Evolutionary conservation across 1,140 invertebrate genomes (phyloP).

Genomic region (Oncopodura yosiiana): DNA sequence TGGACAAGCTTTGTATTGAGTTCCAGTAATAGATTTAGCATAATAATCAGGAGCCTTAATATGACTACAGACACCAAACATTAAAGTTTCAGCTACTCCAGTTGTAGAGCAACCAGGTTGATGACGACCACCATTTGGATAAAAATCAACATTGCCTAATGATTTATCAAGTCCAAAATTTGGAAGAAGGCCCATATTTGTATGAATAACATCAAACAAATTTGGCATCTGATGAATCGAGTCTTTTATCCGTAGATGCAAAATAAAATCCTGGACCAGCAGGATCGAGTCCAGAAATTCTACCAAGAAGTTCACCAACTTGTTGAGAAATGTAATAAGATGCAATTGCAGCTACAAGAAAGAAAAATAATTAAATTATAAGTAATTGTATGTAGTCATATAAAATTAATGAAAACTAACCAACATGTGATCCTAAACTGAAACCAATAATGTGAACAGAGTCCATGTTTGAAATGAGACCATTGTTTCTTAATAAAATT

Average conservation of each 20-base stretch:
- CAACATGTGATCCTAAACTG: background rate
- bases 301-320: too few relatives aligned
- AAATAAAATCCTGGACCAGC: slow-evolving; percentile 1
- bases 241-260: background rate
- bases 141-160: slow-evolving; percentile 6
- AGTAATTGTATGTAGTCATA: too few relatives aligned
- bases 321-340: too few relatives aligned
- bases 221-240: slow-evolving; percentile 3
- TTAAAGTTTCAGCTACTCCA: background rate
- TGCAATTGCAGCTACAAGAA: too few relatives aligned
- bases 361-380: too few relatives aligned
- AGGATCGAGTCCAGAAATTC: slow-evolving; percentile 13
- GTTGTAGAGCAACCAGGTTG: slow-evolving; percentile 3
- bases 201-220: background rate
- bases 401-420: too few relatives aligned
- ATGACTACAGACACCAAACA: background rate
- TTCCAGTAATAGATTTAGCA: background rate
- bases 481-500: background rate
- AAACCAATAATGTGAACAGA: background rate
- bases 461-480: background rate
- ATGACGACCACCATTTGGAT: slow-evolving; percentile 10
- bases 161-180: background rate
- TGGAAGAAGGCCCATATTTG: background rate
- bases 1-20: background rate
- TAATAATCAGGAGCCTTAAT: background rate